Conservation (phyloP, 1,140 invertebrate species). For the Pseudachorutes palmiensis region DNA sequence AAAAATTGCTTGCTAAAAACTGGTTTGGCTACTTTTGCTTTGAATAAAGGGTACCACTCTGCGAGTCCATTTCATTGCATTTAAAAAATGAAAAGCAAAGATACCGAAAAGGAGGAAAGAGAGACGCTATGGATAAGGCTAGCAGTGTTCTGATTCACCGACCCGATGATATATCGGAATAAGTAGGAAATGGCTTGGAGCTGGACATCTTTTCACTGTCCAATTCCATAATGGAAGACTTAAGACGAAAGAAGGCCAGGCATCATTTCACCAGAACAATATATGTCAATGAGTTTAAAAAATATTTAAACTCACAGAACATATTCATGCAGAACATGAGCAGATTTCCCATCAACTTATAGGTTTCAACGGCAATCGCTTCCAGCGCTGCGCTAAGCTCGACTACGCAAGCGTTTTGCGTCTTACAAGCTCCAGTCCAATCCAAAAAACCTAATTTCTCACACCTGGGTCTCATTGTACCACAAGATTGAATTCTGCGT, state of each 20-base stretch:
- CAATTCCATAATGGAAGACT: background rate
- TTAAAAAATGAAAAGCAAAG: background rate
- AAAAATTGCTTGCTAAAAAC: too few relatives aligned
- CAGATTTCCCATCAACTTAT: background rate
- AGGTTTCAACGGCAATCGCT: background rate
- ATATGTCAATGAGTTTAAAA: background rate
- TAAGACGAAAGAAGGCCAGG: background rate
- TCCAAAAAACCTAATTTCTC: background rate
- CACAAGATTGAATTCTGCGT: background rate
- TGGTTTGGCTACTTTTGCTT: too few relatives aligned
- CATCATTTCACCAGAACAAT: background rate
- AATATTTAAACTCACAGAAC: background rate
- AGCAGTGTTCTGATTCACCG: background rate
- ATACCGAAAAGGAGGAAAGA: background rate
- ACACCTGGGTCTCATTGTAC: background rate
- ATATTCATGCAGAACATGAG: background rate
- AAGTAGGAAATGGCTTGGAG: background rate
- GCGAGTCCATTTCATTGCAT: background rate
- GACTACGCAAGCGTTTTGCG: too few relatives aligned
- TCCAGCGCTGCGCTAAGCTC: too few relatives aligned
- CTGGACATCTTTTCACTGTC: slow-evolving; percentile 10
- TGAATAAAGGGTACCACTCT: too few relatives aligned
- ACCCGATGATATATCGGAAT: background rate
- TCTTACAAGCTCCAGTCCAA: too few relatives aligned
- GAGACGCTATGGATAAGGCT: background rate